Percentiles rank a stretch among this genome's conserved stretches.
Conservation (phyloP, 2,797 vertebrate species). For the Amblyraja radiata region DNA sequence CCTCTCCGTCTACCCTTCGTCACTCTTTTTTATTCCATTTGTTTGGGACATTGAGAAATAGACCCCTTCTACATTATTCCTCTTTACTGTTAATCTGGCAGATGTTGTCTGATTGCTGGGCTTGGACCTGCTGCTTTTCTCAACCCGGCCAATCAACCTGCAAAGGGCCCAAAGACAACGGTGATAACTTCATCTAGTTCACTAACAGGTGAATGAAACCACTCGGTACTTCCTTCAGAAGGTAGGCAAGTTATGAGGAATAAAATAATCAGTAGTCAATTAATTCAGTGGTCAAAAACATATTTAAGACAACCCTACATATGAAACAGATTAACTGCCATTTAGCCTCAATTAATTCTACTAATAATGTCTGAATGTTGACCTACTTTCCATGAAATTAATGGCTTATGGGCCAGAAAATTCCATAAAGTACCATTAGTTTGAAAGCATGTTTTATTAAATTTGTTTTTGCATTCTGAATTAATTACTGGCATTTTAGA, state of each 20-base stretch:
- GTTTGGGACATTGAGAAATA: background rate
- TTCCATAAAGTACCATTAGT: background rate
- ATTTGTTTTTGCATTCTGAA: background rate
- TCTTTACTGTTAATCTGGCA: conserved; percentile 68
- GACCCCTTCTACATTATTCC: conserved; percentile 57
- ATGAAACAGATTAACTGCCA: background rate
- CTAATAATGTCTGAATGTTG: background rate
- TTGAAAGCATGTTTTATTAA: background rate
- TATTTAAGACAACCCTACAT: background rate
- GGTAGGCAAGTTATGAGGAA: background rate
- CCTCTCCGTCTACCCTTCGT: background rate
- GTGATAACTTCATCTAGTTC: background rate
- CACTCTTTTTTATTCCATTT: background rate
- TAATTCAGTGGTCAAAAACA: background rate
- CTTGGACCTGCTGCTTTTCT: conserved; percentile 73
- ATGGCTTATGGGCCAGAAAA: background rate
- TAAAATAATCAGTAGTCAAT: background rate
- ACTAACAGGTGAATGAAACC: background rate
- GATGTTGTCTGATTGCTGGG: conserved; percentile 72
- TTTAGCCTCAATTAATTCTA: background rate
- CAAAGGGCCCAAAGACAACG: conserved; percentile 38
- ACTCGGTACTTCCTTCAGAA: background rate
- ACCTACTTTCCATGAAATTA: background rate
- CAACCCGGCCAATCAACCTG: conserved; percentile 75
- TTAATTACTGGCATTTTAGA: background rate